Conservation (phyloP, 2,797 vertebrate species). For the Kryptopterus vitreolus region DNA sequence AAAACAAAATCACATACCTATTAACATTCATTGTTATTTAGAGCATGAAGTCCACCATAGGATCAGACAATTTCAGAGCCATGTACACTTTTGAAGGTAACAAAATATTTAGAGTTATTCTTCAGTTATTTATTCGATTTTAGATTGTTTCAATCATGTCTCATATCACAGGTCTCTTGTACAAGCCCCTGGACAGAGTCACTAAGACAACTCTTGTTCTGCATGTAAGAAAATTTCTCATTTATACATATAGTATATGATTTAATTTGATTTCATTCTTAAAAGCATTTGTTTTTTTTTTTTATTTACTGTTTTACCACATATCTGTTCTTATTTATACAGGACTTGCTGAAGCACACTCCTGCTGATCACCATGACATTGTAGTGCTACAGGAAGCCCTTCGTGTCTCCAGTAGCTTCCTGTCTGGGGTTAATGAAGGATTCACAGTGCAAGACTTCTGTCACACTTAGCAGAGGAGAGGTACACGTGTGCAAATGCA, state of each 20-base stretch:
- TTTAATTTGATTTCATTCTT: not conserved
- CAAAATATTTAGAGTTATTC: not conserved
- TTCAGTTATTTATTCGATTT: not conserved
- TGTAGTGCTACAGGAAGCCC: constrained; percentile 65
- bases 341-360: constrained; percentile 75
- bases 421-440: constrained; percentile 76
- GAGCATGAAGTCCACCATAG: constrained; percentile 72
- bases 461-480: constrained; percentile 72
- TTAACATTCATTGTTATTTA: constrained; percentile 45
- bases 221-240: constrained; percentile 62
- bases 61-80: constrained; percentile 62
- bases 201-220: constrained; percentile 76
- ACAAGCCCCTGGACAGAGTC: constrained; percentile 77
- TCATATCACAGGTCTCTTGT: constrained; percentile 70
- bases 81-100: constrained; percentile 75
- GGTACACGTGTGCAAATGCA: constrained; percentile 56
- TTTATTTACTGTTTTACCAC: not conserved
- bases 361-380: constrained; percentile 67
- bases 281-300: not conserved
- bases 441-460: constrained; percentile 67
- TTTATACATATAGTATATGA: no score
- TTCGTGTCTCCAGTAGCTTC: constrained; percentile 75
- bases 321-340: not conserved
- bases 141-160: not conserved
- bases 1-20: not conserved